Base-by-base conservation (phyloP, 1,140 invertebrate genomes). In the Diprion similis region DNA sequence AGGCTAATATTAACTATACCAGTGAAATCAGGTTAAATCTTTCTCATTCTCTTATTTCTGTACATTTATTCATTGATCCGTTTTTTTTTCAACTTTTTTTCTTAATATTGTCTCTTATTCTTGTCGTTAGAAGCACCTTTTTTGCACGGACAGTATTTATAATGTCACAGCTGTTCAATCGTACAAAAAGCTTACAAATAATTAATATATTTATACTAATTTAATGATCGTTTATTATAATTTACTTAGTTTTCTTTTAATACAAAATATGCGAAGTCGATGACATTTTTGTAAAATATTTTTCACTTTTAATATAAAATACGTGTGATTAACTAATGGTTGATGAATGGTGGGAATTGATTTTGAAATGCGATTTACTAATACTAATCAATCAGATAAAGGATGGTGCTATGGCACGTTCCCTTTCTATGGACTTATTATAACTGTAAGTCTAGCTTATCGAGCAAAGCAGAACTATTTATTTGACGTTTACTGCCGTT, bases 151-250 rank as follows among this genome's bases (percentile, higher is more conserved):
- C 46, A 68, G 15, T 48, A 70, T 48, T 13, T 77, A 77, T 78
- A 76, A 77, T 74, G 69, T 80, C 70, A 74, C 70, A 77, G 59
- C 51, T 76, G 70, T 77, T 77, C 76, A 80, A 82, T 83, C 77
- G 78, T 84, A 84, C 80, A 84, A 83, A 80, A 82, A 84, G 79
- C 80, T 84, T 80, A 82, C 71, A 78, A 81, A 79, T 76, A 81
- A 79, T 76, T 79, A 82, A 74, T 72, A 76, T 73, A 67, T 75
- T 72, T 70, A 76, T 73, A 66, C 72, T 77, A 74, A 71, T 75
- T 73, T 46, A 67, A 67, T 71, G 71, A 73, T 46, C 67, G 46
- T 78, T 70, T 51, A 46, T 73, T 71, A 17, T 70, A 13, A 10
- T 7, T 45, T 19, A 68, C 6, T 11, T 24, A 10, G 75, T 66